Conservation (phyloP, 2,797 vertebrate species). For the Eleutherodactylus coqui region DNA sequence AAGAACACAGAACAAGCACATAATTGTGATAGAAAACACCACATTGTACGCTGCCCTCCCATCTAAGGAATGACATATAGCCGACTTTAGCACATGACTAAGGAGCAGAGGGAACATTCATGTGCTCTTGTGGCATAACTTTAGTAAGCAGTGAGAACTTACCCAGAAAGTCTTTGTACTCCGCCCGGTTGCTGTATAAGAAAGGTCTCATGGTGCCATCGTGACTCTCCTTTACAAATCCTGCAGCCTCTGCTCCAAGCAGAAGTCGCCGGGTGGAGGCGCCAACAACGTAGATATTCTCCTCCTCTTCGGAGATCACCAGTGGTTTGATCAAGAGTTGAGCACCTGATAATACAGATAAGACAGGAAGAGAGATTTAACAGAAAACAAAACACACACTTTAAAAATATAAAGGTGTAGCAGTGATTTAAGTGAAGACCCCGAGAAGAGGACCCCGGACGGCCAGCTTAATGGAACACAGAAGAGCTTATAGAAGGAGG, state of each 20-base stretch:
- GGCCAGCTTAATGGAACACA: too few species aligned
- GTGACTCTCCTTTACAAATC: conserved; percentile 89
- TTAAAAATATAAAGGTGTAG: not conserved
- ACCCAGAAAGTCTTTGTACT: conserved; percentile 89
- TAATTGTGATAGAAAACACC: not conserved
- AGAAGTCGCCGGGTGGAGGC: conserved; percentile 83
- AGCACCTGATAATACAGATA: conserved; percentile 79
- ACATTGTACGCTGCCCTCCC: not conserved
- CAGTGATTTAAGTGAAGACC: not conserved
- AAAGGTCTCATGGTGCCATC: conserved; percentile 91
- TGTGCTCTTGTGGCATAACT: not conserved
- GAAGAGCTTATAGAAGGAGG: too few species aligned
- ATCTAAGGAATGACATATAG: not conserved
- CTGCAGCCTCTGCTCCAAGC: conserved; percentile 88
- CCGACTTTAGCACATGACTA: not conserved
- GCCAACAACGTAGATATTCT: conserved; percentile 86
- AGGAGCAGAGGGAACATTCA: not conserved
- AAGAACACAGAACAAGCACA: not conserved
- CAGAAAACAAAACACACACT: not conserved
- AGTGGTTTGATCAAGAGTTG: conserved; percentile 84
- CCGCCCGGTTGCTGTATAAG: conserved; percentile 82
- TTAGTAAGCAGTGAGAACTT: conserved; percentile 26
- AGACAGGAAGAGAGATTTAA: conserved; percentile 7
- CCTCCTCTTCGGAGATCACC: conserved; percentile 73
- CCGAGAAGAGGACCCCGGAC: not conserved